Percentiles rank a stretch among this genome's conserved stretches.
These are phyloP conservation scores for Zaprionus gabonicus DNA, from an alignment of 1,140 invertebrate genomes.

Conservation along the genomic window DNA sequence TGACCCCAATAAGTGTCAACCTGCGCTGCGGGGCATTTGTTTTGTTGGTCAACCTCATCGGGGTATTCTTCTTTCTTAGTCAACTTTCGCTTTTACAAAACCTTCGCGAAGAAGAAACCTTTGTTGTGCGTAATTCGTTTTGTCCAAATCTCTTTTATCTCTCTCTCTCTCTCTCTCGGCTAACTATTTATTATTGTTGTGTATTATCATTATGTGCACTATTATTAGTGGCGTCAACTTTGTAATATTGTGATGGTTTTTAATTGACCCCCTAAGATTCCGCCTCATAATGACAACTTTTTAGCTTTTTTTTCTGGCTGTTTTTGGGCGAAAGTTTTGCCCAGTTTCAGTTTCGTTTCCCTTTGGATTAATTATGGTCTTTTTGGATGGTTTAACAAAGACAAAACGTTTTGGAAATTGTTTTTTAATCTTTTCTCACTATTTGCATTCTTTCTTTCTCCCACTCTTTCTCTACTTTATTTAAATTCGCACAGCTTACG, in stretches of 20 bases:
- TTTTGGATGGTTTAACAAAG: constrained; percentile 55
- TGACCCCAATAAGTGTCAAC: constrained; percentile 40
- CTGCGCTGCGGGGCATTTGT: constrained; percentile 3
- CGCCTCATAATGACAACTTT: constrained; percentile 71
- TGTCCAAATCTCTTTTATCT: constrained; percentile 50
- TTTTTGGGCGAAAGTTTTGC: constrained; percentile 67
- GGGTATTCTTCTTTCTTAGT: constrained; percentile 26
- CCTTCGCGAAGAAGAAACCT: constrained; percentile 33
- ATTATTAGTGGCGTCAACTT: constrained; percentile 64
- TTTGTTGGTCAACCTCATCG: constrained; percentile 36
- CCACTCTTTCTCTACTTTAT: constrained; percentile 7
- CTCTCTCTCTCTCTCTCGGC: constrained; percentile 31
- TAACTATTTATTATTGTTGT: constrained; percentile 31
- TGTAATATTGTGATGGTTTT: constrained; percentile 48
- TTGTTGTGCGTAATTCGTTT: constrained; percentile 56
- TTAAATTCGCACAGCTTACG: constrained; percentile 53
- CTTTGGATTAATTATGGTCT: constrained; percentile 51
- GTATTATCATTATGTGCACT: constrained; percentile 34
- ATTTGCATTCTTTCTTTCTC: constrained; percentile 7
- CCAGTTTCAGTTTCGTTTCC: constrained; percentile 29
- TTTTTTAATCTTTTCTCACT: constrained; percentile 44
- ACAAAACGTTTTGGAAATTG: constrained; percentile 48
- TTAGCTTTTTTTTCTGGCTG: constrained; percentile 37
- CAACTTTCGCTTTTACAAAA: constrained; percentile 67
- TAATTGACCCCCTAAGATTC: constrained; percentile 72